Conservation (phyloP, 2,113 vertebrate genomes). For the Laterallus jamaicensis region DNA sequence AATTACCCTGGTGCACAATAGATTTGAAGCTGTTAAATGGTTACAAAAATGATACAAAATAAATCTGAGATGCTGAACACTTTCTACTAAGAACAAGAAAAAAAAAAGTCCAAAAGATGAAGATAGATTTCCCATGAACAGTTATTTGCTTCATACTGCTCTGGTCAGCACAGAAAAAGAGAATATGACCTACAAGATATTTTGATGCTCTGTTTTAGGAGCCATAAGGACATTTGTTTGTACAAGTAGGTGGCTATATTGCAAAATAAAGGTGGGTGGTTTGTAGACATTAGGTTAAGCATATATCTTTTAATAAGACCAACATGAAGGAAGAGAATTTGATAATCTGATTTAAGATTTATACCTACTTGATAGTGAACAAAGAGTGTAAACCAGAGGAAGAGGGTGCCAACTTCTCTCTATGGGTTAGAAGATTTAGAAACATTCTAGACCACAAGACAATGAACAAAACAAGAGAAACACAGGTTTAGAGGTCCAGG, state of each 20-base stretch:
- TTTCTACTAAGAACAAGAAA: not conserved
- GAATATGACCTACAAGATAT: not conserved
- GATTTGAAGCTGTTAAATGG: not conserved
- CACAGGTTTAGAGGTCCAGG: not conserved
- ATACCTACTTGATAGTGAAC: not conserved
- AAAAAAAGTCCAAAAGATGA: not conserved
- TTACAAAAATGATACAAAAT: not conserved
- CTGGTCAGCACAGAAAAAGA: not conserved
- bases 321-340: not conserved
- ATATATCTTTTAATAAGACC: not conserved
- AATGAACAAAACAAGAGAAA: not conserved
- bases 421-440: not conserved
- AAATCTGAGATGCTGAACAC: not conserved
- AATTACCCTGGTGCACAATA: not conserved
- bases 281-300: not conserved
- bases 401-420: not conserved
- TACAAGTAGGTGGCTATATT: not conserved
- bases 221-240: not conserved
- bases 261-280: not conserved
- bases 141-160: not conserved
- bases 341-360: not conserved
- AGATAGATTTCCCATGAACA: not conserved
- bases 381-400: not conserved
- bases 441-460: not conserved
- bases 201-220: not conserved